Evolutionary conservation across 1,140 invertebrate genomes (phyloP), one percentile per base, ranked within the genome.

Genomic region (Drosophila pandora): DNA sequence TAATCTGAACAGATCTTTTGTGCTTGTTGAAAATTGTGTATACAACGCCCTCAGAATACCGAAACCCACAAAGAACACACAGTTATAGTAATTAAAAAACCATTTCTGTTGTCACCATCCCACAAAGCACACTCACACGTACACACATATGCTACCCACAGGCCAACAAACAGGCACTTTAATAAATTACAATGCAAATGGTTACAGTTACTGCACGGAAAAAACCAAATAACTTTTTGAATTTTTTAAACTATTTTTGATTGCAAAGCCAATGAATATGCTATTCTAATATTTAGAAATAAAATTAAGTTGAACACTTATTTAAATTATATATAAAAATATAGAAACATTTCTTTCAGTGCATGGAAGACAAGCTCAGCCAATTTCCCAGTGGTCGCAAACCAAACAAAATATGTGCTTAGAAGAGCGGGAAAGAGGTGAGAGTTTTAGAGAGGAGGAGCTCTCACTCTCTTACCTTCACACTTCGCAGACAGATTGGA

Each of bases 21-120:
- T 78, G 75, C 23, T 67, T 48, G 57, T 55, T 49, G 58, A 61
- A 30, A 83, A 63, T 70, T 56, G 74, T 60, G 39, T 45, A 47
- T 56, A 65, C 63, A 65, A 83, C 60, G 70, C 79, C 63, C 70
- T 59, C 55, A 68, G 45, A 23, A 32, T 43, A 43, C 9, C 30
- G 28, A 21, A 25, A 41, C 61, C 59, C 52, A 50, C 70, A 83
- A 78, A 65, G 74, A 53, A 68, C 53, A 22, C 43, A 47, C 43
- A 50, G 61, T 79, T 76, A 64, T 68, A 52, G 50, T 74, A 83
- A 84, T 83, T 79, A 83, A 79, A 83, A 75, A 60, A 22, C 41
- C 79, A 83, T 83, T 83, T 75, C 43, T 50, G 62, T 48, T 82
- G 69, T 78, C 75, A 74, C 25, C 53, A 55, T 21, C 30, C 43